phyloP scores from a whole-genome alignment of 2,113 vertebrate genomes.

The Stigmatopora argus region DNA sequence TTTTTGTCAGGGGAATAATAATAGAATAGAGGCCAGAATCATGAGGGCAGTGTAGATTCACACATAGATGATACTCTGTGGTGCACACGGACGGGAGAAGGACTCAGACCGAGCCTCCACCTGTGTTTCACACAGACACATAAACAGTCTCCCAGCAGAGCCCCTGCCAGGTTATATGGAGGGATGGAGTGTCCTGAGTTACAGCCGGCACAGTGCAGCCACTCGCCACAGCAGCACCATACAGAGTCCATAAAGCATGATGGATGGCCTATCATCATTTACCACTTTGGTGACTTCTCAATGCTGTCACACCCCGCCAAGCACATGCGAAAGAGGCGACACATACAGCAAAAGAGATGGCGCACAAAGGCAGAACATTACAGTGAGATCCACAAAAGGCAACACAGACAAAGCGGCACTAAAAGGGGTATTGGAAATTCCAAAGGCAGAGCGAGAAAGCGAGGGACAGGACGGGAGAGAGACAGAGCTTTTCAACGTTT shows the following conservation, averaged over 20 bases:
- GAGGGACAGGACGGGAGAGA: constrained; percentile 19
- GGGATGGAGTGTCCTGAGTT: constrained; percentile 68
- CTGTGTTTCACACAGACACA: constrained; percentile 43
- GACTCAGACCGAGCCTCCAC: constrained; percentile 41
- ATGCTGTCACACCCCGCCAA: constrained; percentile 61
- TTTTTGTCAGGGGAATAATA: constrained; percentile 4
- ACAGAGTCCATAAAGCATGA: constrained; percentile 70
- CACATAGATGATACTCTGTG: neutral
- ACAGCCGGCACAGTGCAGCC: constrained; percentile 63
- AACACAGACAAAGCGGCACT: constrained; percentile 53
- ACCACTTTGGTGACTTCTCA: constrained; percentile 73
- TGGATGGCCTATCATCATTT: constrained; percentile 71
- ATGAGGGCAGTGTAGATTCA: constrained; percentile 2
- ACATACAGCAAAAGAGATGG: constrained; percentile 49
- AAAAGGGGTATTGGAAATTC: constrained; percentile 50
- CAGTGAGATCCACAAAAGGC: constrained; percentile 30
- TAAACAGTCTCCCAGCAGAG: constrained; percentile 47
- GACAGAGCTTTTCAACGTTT: constrained; percentile 51
- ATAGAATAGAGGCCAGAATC: constrained; percentile 6
- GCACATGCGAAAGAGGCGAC: constrained; percentile 60
- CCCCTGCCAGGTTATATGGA: constrained; percentile 58
- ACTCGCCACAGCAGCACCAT: constrained; percentile 62
- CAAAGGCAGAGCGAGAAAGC: neutral
- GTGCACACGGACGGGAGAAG: constrained; percentile 20
- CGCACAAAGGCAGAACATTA: constrained; percentile 33